Percentiles rank a stretch among this genome's conserved stretches.
These are phyloP conservation scores for Salvelinus fontinalis DNA, from an alignment of 2,113 vertebrate species.

Conservation along the genomic window DNA sequence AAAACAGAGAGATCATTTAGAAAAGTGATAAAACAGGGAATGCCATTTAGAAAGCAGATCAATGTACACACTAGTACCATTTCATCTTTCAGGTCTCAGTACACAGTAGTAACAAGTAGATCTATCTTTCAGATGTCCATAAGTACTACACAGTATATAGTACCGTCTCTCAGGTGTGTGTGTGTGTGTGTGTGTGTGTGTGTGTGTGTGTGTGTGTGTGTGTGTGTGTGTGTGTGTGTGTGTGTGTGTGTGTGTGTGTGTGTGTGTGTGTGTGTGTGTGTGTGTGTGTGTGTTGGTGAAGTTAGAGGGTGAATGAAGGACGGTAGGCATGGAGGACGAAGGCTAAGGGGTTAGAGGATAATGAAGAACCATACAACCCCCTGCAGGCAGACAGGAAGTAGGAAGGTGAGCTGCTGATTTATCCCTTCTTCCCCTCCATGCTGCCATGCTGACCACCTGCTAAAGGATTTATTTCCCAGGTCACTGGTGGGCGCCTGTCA, in stretches of 20 bases:
- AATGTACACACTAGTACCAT: slow-evolving; percentile 30
- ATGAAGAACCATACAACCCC: slow-evolving; percentile 69
- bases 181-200: slow-evolving; percentile 7
- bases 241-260: neutral
- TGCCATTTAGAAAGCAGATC: slow-evolving; percentile 36
- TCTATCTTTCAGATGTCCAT: no score
- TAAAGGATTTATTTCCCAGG: slow-evolving; percentile 68
- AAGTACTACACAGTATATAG: no score
- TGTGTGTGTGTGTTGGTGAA: slow-evolving; percentile 5
- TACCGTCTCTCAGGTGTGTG: no score
- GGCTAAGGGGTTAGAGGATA: slow-evolving; percentile 44
- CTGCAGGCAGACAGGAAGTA: slow-evolving; percentile 53
- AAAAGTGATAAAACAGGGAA: slow-evolving; percentile 21
- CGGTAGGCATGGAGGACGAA: slow-evolving; percentile 21
- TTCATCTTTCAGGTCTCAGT: neutral
- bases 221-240: neutral
- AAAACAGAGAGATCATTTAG: slow-evolving; percentile 52
- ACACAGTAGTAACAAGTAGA: no score
- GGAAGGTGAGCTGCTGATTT: slow-evolving; percentile 65
- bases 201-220: neutral
- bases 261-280: neutral
- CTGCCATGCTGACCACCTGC: slow-evolving; percentile 58
- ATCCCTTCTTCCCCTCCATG: slow-evolving; percentile 54
- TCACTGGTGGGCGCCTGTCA: slow-evolving; percentile 55
- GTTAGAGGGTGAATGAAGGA: slow-evolving; percentile 61